Conservation (phyloP, 2,113 vertebrate genomes). For the Glaucomys volans region DNA sequence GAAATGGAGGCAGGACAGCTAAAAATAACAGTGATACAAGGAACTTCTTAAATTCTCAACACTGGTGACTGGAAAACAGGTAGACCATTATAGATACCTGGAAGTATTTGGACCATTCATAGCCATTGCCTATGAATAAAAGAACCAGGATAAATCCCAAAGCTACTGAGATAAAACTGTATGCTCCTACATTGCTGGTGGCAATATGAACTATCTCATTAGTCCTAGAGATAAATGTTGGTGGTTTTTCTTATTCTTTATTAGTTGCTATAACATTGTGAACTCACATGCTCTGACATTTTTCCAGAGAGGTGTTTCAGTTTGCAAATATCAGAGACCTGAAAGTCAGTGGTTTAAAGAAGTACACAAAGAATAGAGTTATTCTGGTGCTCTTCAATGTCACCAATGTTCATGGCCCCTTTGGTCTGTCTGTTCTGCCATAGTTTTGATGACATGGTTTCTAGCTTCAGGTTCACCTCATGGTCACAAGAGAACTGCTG, state of each 20-base stretch:
- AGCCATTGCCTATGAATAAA: background rate
- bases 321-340: background rate
- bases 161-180: background rate
- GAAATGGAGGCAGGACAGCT: background rate
- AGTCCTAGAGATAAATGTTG: background rate
- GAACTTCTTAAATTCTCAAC: background rate
- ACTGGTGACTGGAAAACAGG: background rate
- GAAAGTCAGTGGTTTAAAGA: background rate
- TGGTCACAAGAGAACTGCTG: background rate
- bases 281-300: background rate
- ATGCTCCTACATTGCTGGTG: background rate
- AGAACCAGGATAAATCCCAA: background rate
- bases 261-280: background rate
- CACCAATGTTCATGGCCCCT: background rate
- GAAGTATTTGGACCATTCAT: background rate
- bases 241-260: background rate
- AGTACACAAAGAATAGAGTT: background rate
- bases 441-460: background rate
- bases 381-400: rapidly evolving
- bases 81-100: background rate
- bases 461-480: background rate
- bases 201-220: background rate
- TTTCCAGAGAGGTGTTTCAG: background rate
- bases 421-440: background rate
- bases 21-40: background rate